phyloP scores from a whole-genome alignment of 2,113 vertebrate species.

The Prietella phreatophila region DNA sequence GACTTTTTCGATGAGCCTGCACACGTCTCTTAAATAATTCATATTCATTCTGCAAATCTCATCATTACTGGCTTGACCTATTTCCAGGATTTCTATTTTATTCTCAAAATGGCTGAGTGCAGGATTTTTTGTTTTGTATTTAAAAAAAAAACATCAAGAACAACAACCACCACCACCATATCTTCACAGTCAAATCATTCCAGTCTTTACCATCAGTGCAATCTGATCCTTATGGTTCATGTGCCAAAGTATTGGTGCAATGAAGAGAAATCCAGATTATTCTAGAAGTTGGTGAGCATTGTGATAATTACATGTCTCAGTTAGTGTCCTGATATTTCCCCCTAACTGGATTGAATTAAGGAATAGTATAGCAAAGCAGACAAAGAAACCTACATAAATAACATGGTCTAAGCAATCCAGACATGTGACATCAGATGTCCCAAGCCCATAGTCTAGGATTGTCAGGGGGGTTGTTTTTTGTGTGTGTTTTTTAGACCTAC shows the following conservation, averaged over 20 bases:
- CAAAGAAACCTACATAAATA: slow-evolving; percentile 55
- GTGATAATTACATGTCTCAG: background rate
- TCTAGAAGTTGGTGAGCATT: background rate
- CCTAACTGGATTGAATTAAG: background rate
- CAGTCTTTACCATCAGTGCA: background rate
- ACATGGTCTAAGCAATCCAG: slow-evolving; percentile 58
- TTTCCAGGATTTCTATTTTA: background rate
- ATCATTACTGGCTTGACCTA: background rate
- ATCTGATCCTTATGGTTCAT: background rate
- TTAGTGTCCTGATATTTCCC: background rate
- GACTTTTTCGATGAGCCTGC: background rate
- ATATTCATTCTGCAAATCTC: slow-evolving; percentile 8
- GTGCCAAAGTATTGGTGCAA: background rate
- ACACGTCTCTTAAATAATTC: slow-evolving; percentile 7
- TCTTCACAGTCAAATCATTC: background rate
- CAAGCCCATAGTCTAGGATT: slow-evolving; percentile 65
- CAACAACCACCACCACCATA: too few relatives aligned
- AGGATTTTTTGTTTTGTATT: background rate
- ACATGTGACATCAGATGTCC: slow-evolving; percentile 59
- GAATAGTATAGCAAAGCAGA: background rate
- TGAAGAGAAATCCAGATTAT: background rate
- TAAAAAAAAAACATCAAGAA: too few relatives aligned
- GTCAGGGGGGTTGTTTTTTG: slow-evolving; percentile 34
- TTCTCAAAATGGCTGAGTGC: background rate
- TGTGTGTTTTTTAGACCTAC: slow-evolving; percentile 28